Evolutionary conservation across 2,888 invertebrate species (phyloP).

Genomic region (Lobophora halterata): DNA sequence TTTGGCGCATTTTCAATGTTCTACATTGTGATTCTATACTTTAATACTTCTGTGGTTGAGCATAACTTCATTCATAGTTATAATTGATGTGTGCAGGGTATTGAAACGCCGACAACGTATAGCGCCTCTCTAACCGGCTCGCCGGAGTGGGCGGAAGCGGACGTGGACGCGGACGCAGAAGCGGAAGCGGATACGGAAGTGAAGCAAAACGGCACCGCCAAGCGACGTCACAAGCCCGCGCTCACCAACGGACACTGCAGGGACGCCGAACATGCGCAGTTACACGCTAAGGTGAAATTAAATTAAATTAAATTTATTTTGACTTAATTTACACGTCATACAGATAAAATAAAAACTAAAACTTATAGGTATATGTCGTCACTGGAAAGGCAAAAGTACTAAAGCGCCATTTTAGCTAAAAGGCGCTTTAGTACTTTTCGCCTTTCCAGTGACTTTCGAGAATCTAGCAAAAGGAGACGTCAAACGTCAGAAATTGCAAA

Average conservation of each 20-base stretch:
- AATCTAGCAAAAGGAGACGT: too few relatives aligned
- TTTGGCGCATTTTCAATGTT: too few relatives aligned
- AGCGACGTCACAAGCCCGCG: slow-evolving; percentile 39
- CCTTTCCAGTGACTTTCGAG: too few relatives aligned
- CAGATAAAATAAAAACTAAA: too few relatives aligned
- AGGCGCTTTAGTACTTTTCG: too few relatives aligned
- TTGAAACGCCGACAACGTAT: slow-evolving; percentile 11
- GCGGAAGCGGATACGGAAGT: slow-evolving; percentile 28
- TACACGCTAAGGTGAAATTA: slow-evolving; percentile 16
- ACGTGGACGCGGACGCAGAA: slow-evolving; percentile 4
- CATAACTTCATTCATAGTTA: background rate
- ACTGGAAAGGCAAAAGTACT: too few relatives aligned
- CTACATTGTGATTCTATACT: too few relatives aligned
- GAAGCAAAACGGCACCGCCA: slow-evolving; percentile 50
- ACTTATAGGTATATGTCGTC: too few relatives aligned
- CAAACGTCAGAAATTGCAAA: too few relatives aligned
- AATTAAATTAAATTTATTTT: background rate
- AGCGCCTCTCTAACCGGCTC: slow-evolving; percentile 9
- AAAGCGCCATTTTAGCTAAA: too few relatives aligned
- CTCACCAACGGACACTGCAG: slow-evolving; percentile 51
- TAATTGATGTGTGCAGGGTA: slow-evolving; percentile 1
- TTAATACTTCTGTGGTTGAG: too few relatives aligned
- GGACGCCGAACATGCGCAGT: slow-evolving; percentile 30
- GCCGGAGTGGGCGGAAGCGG: slow-evolving; percentile 13
- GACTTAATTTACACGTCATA: too few relatives aligned